These are phyloP conservation scores for Rhizomys pruinosus DNA, from an alignment of 2,113 vertebrate genomes.

Conservation along the genomic window DNA sequence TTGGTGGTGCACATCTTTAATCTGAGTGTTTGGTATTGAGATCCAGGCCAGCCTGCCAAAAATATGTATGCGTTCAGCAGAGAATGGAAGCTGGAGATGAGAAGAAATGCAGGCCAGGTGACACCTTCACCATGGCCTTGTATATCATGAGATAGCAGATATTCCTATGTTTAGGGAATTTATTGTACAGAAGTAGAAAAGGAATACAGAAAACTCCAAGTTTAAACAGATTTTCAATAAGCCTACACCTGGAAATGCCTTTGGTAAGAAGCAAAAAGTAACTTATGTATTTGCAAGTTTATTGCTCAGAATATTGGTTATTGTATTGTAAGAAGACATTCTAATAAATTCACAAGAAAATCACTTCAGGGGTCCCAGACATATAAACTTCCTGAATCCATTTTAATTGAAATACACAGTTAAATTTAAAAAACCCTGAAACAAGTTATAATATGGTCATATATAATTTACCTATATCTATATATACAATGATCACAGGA, in stretches of 20 bases:
- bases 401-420: conserved; percentile 28
- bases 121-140: not conserved
- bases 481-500: not conserved
- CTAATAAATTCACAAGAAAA: conserved; percentile 32
- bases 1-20: too few species aligned
- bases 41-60: too few species aligned
- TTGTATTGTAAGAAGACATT: not conserved
- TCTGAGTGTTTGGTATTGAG: too few species aligned
- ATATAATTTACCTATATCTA: too few species aligned
- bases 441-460: not conserved
- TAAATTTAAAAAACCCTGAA: conserved; percentile 7
- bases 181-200: conserved; percentile 9
- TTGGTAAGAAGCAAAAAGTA: conserved; percentile 17
- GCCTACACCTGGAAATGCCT: not conserved
- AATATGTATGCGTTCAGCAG: conserved; percentile 6
- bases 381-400: not conserved
- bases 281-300: conserved; percentile 22
- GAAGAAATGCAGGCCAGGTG: not conserved
- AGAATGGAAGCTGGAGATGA: not conserved
- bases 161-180: not conserved
- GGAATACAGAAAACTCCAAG: not conserved
- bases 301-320: conserved; percentile 30
- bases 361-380: not conserved
- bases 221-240: conserved; percentile 47
- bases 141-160: not conserved